Evolutionary conservation across 1,140 invertebrate genomes (phyloP), one percentile per base, ranked within the genome.

Genomic region (Musca vetustissima): DNA sequence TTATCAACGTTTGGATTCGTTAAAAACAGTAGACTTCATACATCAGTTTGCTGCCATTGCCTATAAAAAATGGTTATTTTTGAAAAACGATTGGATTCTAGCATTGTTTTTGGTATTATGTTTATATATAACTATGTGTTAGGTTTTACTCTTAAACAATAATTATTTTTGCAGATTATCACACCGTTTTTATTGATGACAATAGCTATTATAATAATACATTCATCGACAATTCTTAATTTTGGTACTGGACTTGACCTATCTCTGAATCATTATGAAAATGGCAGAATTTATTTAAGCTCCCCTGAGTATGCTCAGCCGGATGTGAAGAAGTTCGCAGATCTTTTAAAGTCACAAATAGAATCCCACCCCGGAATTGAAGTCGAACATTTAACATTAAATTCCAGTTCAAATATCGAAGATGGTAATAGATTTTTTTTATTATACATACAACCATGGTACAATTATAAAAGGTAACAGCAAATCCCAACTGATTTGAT

Each of bases 41-140:
- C 73, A 78, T 55, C 74, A 81, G 14, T 74, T 75, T 53, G 1
- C 19, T 22, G 81, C 78, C 0, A 70, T 83, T 14, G 76, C 77
- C 11, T 83, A 83, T 59, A 83, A 83, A 28, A 83, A 83, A 52
- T 68, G 47, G 28, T 76, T 75, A n/a, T 83, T 76, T 70, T 19
- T 82, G 8, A 21, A 53, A 15, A 75, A 74, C 24, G 71, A 82
- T 68, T 77, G 73, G 72, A 17, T 61, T 1, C 78, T 80, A 64
- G 59, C 74, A 0, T 22, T 66, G 17, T 64, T 74, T 19, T 81
- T 82, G 78, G 80, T 82, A 71, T 70, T 32, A 11, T 55, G 24
- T 66, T 14, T 11, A 53, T 17, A 17, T 53, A 53, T 53, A 2
- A 17, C 8, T 2, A n/a, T 59, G 4, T 8, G 3, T 28, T 8